Evolutionary conservation across 2,888 invertebrate genomes (phyloP), one percentile per base, ranked within the genome.

Genomic region (Diarsia mendica): DNA sequence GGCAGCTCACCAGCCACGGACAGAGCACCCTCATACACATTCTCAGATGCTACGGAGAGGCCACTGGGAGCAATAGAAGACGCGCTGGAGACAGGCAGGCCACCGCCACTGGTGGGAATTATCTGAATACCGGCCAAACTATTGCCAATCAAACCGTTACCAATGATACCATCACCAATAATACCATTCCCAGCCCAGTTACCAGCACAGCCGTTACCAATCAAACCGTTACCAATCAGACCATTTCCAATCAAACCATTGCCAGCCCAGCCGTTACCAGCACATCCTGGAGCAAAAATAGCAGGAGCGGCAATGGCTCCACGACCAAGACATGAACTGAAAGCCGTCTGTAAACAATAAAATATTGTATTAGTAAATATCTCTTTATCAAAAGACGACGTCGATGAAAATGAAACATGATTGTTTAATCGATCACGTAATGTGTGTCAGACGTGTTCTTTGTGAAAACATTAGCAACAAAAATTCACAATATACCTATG

Each of bases 91-190:
- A 87, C 68, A 0, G 80, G 46, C 0, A 87, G n/a, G 20, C 55
- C 49, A 18, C 87, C 86, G 5, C 86, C 77, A n/a, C 73, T 78
- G n/a, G 91, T 87, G 4, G 83, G 77, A 13, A 83, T 61, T 51
- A 75, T 61, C 2, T 75, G 63, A 11, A 80, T 28, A 58, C 61
- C 46, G 82, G 39, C 53, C n/a, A 53, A 53, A n/a, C 53, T n/a
- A 53, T 53, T 53, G 53, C 53, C 53, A n/a, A n/a, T n/a, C 9
- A 9, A 51, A 51, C 51, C 51, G 20, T 51, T 51, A 51, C 51
- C 51, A 51, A 51, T 51, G n/a, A 51, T 51, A 3, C 51, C 51
- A 51, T 51, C 51, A 51, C 51, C 51, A 51, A 51, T 51, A 10
- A 51, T 51, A 3, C 51, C 51, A 51, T 51, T n/a, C n/a, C n/a